Base-by-base conservation (phyloP, 2,113 vertebrate genomes). In the Paraplagusia blochii region DNA sequence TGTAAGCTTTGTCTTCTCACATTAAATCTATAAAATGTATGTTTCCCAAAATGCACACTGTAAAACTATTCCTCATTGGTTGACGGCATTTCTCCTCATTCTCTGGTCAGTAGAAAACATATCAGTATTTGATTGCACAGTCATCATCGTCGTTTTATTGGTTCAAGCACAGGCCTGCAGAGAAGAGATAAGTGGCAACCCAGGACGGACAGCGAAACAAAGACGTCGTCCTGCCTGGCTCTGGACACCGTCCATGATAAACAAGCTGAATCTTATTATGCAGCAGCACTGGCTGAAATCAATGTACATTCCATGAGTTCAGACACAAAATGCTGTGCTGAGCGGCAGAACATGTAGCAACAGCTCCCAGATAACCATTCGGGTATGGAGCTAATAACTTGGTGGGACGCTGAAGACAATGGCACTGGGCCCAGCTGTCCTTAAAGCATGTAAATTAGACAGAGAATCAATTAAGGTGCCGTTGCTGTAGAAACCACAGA, bases 401-500 rank as follows among this genome's bases (percentile, higher is more conserved):
- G 50, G 43, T 70, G 44, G 57, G 44, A 67, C 22, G 58, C 78
- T 72, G 60, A 81, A 72, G 66, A 85, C 73, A 82, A 74, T 58
- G 72, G 42, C 22, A 55, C 66, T 68, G 48, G 69, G 66, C 75
- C 61, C 69, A 68, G 75, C 77, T 76, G 62, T 67, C 66, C 72
- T 74, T 76, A 77, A 74, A 81, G 68, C 59, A 75, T 81, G 66
- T 72, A 81, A 83, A 82, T 83, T 80, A 69, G 70, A 71, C 62
- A 69, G 63, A 15, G 68, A 83, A 83, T 85, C 77, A 80, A 82
- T 83, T 72, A 83, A 72, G 47, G 19, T 22, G 11, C 40, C 3
- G 62, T 78, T 38, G 53, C 79, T 61, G 46, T 73, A 66, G 81
- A 79, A 81, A 85, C 67, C 65, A 62, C 46, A 5, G 55, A 39